These are phyloP conservation scores for Rhynchophorus ferrugineus DNA, from an alignment of 1,140 invertebrate species.

Conservation along the genomic window DNA sequence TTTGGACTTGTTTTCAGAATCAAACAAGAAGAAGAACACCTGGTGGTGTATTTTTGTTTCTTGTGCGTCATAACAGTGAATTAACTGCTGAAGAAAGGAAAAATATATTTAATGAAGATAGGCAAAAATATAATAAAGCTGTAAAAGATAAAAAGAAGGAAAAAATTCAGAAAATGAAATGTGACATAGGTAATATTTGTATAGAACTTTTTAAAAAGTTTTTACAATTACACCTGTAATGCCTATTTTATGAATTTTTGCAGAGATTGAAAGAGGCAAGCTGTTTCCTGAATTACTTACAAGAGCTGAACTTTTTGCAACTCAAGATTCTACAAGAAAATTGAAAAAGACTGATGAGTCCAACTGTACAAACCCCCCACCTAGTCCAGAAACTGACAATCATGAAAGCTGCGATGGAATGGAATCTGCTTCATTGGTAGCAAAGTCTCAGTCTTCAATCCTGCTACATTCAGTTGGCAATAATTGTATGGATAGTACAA, in stretches of 20 bases:
- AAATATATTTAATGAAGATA: conserved; percentile 65
- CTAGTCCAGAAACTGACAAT: conserved; percentile 66
- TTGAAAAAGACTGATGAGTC: conserved; percentile 44
- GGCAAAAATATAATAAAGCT: conserved; percentile 47
- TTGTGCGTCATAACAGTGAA: conserved; percentile 66
- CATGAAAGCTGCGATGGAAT: conserved; percentile 60
- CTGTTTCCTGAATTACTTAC: conserved; percentile 52
- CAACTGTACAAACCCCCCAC: conserved; percentile 65
- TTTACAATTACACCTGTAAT: background rate
- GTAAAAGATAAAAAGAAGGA: conserved; percentile 56
- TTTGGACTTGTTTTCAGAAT: conserved; percentile 50
- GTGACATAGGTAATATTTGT: conserved; percentile 34
- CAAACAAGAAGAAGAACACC: conserved; percentile 70
- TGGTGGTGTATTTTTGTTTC: conserved; percentile 74
- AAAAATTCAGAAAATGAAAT: conserved; percentile 50
- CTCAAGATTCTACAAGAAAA: conserved; percentile 35
- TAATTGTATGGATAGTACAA: conserved; percentile 9
- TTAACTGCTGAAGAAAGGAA: conserved; percentile 60
- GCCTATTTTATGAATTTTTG: conserved; percentile 7
- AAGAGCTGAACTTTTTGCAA: conserved; percentile 49
- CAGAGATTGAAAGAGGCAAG: conserved; percentile 41
- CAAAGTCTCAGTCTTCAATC: conserved; percentile 1
- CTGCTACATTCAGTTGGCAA: background rate
- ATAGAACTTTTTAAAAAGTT: background rate
- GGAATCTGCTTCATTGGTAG: conserved; percentile 29